Evolutionary conservation across 2,888 invertebrate genomes (phyloP).

Genomic region (Sesamia inferens): DNA sequence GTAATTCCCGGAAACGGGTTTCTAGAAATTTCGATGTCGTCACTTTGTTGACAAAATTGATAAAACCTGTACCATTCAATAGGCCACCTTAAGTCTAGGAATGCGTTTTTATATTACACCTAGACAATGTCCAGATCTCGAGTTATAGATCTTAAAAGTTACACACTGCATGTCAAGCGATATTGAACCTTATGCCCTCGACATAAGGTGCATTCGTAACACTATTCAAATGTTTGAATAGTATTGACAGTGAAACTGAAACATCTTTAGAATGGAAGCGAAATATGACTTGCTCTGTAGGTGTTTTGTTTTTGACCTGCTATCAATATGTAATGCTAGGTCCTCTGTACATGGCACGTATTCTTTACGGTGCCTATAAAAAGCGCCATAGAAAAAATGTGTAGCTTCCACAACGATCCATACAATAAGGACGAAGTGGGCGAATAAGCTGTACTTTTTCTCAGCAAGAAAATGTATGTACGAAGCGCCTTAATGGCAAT

Average conservation of each 20-base stretch:
- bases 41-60: too few species aligned
- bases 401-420: background rate
- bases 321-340: background rate
- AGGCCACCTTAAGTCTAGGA: too few species aligned
- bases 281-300: background rate
- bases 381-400: background rate
- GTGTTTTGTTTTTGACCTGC: background rate
- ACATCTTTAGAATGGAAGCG: background rate
- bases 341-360: background rate
- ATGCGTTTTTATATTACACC: too few species aligned
- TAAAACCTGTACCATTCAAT: too few species aligned
- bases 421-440: background rate
- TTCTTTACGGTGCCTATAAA: background rate
- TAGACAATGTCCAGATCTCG: too few species aligned
- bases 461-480: background rate
- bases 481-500: background rate
- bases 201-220: too few species aligned
- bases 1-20: too few species aligned
- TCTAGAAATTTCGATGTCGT: too few species aligned
- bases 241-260: background rate
- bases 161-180: too few species aligned
- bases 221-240: background rate
- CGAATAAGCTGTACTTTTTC: background rate
- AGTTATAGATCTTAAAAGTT: too few species aligned
- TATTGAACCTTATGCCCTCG: too few species aligned